Base-by-base conservation (phyloP, 2,888 invertebrate genomes). In the Mimachlamys varia region DNA sequence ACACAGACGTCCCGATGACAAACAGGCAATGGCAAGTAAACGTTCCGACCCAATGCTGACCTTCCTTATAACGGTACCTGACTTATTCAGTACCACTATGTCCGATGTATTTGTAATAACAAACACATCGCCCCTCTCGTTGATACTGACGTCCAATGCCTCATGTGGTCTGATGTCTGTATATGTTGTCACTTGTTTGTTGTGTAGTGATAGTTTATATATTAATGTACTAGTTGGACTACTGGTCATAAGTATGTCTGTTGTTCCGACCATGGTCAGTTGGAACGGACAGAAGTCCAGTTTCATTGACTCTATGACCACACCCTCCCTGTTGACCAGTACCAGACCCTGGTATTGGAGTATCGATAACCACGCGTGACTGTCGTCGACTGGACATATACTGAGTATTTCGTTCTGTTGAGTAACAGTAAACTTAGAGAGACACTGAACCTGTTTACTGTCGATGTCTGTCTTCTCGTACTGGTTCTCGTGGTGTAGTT, bases 391-490 rank as follows among this genome's bases (percentile, higher is more conserved):
- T 76, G 76, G 76, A 76, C 76, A 76, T 4, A 76, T 76, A 76
- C 13, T 13, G 76, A 1, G 33, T 76, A 76, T 76, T 33, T 27
- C 33, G 1, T 12, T 27, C 27, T 76, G 27, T 76, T 27, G 76
- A 76, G 27, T 76, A 27, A 76, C 76, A 76, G 76, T 76, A 33
- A 76, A 76, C 76, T 76, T 76, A 15, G 76, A 76, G 33, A 76
- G 27, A 7, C 33, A 12, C 15, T 27, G 19, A 33, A 76, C 33
- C 4, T 76, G 33, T 27, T 76, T 12, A 76, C 76, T 76, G 33
- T 76, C 33, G 76, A 33, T 76, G 33, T 76, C 76, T 76, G 13
- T 76, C 76, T 76, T 76, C 76, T 76, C 76, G 76, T 76, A 76
- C 76, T 76, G 76, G 76, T 76, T 76, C 13, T 12, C 12, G 33